A percentile compares a stretch with the other conserved stretches of the same genome.
Evolutionary conservation across 2,888 invertebrate species (phyloP).

Genomic region (Heliconius aoede): DNA sequence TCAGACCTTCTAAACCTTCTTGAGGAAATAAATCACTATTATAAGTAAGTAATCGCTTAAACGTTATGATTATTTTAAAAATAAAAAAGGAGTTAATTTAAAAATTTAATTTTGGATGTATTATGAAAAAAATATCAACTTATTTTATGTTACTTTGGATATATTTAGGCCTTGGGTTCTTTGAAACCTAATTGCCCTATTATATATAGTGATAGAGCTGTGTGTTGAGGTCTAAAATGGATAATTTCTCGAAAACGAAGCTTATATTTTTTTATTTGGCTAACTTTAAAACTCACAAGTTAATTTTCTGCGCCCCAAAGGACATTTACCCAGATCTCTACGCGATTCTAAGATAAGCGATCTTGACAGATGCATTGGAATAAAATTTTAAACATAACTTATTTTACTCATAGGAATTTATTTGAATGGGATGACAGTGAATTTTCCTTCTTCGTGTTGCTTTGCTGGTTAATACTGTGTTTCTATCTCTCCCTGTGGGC

Average conservation of each 20-base stretch:
- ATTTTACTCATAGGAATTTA: slow-evolving; percentile 54
- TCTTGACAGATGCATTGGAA: too few species aligned
- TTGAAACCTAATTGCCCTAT: too few species aligned
- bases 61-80: neutral
- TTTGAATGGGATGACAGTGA: slow-evolving; percentile 76
- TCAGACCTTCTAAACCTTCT: slow-evolving; percentile 61
- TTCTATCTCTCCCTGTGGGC: slow-evolving; percentile 66
- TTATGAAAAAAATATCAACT: neutral
- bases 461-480: slow-evolving; percentile 69
- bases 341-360: too few species aligned
- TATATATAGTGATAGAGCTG: too few species aligned
- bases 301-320: too few species aligned
- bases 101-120: neutral
- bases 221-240: too few species aligned
- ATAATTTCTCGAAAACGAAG: too few species aligned
- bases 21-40: slow-evolving; percentile 60
- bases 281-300: too few species aligned
- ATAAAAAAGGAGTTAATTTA: neutral
- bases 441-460: slow-evolving; percentile 56
- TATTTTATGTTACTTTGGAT: too few species aligned
- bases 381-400: neutral
- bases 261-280: too few species aligned
- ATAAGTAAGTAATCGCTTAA: slow-evolving; percentile 62
- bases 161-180: too few species aligned
- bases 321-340: too few species aligned